A percentile compares a stretch with the other conserved stretches of the same genome.
Evolutionary conservation across 2,797 vertebrate species (phyloP).

Genomic region (Benthosema pterotum): DNA sequence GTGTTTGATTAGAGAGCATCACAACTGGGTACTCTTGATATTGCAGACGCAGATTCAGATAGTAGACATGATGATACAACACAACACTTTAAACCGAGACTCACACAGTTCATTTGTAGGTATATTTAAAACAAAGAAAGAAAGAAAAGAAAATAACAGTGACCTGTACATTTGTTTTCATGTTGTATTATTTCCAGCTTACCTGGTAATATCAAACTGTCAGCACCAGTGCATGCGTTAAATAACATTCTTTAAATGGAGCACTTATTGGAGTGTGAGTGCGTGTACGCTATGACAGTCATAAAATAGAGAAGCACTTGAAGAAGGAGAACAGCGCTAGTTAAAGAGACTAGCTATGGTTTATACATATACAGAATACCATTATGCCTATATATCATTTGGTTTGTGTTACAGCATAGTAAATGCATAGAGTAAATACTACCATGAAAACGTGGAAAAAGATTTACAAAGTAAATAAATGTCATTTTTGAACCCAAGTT

Average conservation of each 20-base stretch:
- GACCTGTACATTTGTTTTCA: slow-evolving; percentile 60
- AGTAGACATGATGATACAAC: slow-evolving; percentile 49
- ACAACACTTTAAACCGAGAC: slow-evolving; percentile 45
- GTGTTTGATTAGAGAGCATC: slow-evolving; percentile 49
- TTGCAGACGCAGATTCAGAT: slow-evolving; percentile 60
- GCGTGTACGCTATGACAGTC: slow-evolving; percentile 58
- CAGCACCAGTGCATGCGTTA: slow-evolving; percentile 61
- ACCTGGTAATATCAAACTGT: slow-evolving; percentile 43
- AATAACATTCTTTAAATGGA: slow-evolving; percentile 56
- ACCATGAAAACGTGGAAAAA: slow-evolving; percentile 30
- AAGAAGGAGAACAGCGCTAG: slow-evolving; percentile 5
- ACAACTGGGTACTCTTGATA: slow-evolving; percentile 62
- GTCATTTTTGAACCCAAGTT: slow-evolving; percentile 23
- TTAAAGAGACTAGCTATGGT: slow-evolving; percentile 39
- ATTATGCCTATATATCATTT: slow-evolving; percentile 55
- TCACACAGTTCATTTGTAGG: slow-evolving; percentile 28
- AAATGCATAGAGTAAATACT: slow-evolving; percentile 48
- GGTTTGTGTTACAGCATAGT: slow-evolving; percentile 61
- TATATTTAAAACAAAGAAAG: slow-evolving; percentile 59
- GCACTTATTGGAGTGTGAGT: slow-evolving; percentile 39
- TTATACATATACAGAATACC: background rate
- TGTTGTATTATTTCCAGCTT: slow-evolving; percentile 66
- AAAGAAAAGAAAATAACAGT: too few relatives aligned
- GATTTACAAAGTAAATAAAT: slow-evolving; percentile 37
- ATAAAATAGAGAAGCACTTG: slow-evolving; percentile 33